Evolutionary conservation across 2,797 vertebrate genomes (phyloP).

Genomic region (Corythornis leucogaster): DNA sequence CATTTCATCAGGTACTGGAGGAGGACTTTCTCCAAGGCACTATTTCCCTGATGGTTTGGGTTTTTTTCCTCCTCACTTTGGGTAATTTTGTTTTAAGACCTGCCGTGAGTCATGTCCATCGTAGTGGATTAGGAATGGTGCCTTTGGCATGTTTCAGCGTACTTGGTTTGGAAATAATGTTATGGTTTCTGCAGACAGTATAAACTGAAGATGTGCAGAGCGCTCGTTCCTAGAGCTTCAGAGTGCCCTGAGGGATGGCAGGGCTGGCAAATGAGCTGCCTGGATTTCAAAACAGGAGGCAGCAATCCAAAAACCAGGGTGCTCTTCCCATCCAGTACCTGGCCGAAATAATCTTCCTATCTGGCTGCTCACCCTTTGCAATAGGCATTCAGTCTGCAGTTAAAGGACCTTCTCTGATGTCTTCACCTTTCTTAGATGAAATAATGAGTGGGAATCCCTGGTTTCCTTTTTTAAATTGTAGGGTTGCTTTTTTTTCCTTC

Average conservation of each 20-base stretch:
- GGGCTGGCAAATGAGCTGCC: not conserved
- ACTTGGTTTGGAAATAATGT: slow-evolving; percentile 59
- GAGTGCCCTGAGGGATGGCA: not conserved
- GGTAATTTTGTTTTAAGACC: slow-evolving; percentile 62
- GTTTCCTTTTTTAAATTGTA: not conserved
- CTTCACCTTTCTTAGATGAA: not conserved
- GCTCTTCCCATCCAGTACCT: not conserved
- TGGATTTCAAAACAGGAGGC: not conserved
- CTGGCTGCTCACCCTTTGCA: not conserved
- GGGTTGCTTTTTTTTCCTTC: too few species aligned
- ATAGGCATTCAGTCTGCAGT: not conserved
- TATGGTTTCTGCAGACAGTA: slow-evolving; percentile 55
- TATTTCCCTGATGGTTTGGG: not conserved
- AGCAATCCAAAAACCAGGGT: not conserved
- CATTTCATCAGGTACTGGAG: slow-evolving; percentile 58
- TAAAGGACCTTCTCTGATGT: not conserved
- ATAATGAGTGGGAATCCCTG: not conserved
- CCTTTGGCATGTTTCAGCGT: slow-evolving; percentile 61
- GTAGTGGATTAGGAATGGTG: slow-evolving; percentile 58
- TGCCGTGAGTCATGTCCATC: slow-evolving; percentile 60
- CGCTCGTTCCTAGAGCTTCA: slow-evolving; percentile 23
- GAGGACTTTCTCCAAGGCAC: slow-evolving; percentile 49
- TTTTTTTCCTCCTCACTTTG: slow-evolving; percentile 11
- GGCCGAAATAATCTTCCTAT: fast-evolving
- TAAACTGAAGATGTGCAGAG: slow-evolving; percentile 61